phyloP scores from a whole-genome alignment of 2,888 invertebrate species.

The Ctena decussata region DNA sequence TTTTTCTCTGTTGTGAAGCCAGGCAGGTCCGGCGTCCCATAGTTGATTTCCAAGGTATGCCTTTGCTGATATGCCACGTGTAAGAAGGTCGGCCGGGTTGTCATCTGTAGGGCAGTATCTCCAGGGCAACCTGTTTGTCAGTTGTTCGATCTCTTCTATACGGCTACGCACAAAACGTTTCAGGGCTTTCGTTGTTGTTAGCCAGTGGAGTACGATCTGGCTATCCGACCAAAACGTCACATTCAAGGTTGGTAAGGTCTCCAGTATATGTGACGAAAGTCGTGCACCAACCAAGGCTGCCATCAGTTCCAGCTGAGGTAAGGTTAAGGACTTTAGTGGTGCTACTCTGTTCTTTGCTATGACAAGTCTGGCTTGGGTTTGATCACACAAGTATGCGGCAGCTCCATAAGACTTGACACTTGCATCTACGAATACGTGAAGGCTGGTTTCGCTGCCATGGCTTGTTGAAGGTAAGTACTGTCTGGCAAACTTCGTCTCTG shows the following conservation, averaged over 20 bases:
- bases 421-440: slow-evolving; percentile 17
- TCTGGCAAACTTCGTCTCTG: not conserved
- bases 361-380: slow-evolving; percentile 13
- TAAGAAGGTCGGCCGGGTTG: slow-evolving; percentile 43
- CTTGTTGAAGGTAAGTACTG: not conserved
- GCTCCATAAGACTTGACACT: slow-evolving; percentile 34
- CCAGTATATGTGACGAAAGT: slow-evolving; percentile 27
- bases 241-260: not conserved
- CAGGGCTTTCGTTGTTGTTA: slow-evolving; percentile 18
- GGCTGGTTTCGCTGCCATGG: not conserved
- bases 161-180: slow-evolving; percentile 31
- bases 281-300: slow-evolving; percentile 45
- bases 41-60: not conserved
- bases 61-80: slow-evolving; percentile 30
- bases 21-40: too few relatives aligned
- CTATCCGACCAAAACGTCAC: slow-evolving; percentile 37
- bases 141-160: slow-evolving; percentile 19
- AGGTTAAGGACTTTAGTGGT: slow-evolving; percentile 36
- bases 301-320: slow-evolving; percentile 54
- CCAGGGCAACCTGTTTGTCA: slow-evolving; percentile 19
- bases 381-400: slow-evolving; percentile 32
- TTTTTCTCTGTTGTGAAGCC: too few relatives aligned
- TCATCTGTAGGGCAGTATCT: slow-evolving; percentile 35
- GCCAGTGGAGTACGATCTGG: slow-evolving; percentile 38
- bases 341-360: slow-evolving; percentile 46